These are phyloP conservation scores for Thalassoma bifasciatum DNA, from an alignment of 2,113 vertebrate genomes.

Conservation along the genomic window DNA sequence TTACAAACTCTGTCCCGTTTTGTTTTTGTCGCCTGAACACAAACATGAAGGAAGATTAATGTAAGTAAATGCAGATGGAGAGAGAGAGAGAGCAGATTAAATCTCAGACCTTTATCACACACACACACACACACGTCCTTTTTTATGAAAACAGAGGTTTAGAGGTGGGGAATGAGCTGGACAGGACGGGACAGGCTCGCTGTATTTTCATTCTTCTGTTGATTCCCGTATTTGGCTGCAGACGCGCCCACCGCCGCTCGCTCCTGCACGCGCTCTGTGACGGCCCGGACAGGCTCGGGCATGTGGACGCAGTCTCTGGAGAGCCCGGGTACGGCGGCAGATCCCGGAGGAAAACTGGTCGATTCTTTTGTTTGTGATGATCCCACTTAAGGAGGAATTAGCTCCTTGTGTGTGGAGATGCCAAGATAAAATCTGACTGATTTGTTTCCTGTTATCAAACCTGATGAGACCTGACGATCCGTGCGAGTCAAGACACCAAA, in stretches of 20 bases:
- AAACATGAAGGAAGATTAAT: not conserved
- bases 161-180: not conserved
- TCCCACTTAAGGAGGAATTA: not conserved
- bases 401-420: not conserved
- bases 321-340: not conserved
- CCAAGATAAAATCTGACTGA: not conserved
- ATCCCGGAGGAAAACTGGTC: not conserved
- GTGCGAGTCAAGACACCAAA: not conserved
- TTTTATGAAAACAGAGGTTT: conserved; percentile 11
- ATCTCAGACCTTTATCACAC: conserved; percentile 7
- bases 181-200: conserved; percentile 70
- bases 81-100: conserved; percentile 15
- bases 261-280: conserved; percentile 21
- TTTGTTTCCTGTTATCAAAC: not conserved
- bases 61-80: conserved; percentile 1
- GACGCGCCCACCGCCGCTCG: conserved; percentile 18
- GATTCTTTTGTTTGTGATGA: not conserved
- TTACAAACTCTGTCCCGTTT: too few relatives aligned
- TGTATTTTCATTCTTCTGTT: conserved; percentile 50
- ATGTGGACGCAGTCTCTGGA: conserved; percentile 25
- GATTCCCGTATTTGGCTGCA: not conserved
- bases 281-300: conserved; percentile 49
- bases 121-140: conserved; percentile 1
- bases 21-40: not conserved
- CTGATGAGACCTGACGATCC: not conserved